These are phyloP conservation scores for Aplodontia rufa DNA, from an alignment of 2,113 vertebrate species.

Conservation along the genomic window DNA sequence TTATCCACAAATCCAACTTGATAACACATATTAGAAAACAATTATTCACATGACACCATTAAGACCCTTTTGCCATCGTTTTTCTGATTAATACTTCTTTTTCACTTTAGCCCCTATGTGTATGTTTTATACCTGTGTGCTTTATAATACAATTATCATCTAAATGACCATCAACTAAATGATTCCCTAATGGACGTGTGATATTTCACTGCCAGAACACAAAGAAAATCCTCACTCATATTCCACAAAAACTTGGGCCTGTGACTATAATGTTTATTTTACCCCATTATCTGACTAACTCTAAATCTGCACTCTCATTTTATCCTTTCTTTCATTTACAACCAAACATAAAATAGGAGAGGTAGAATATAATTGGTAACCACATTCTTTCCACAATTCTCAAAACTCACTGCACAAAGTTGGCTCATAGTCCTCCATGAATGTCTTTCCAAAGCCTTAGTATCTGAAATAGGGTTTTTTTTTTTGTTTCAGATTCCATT, in stretches of 20 bases:
- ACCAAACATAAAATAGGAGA: not conserved
- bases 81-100: not conserved
- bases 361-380: not conserved
- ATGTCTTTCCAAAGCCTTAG: not conserved
- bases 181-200: not conserved
- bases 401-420: slow-evolving; percentile 36
- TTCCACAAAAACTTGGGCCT: not conserved
- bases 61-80: not conserved
- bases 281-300: not conserved
- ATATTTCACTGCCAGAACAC: not conserved
- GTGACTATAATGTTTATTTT: not conserved
- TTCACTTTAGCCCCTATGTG: not conserved
- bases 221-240: not conserved
- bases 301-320: not conserved
- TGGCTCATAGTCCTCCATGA: not conserved
- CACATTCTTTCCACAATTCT: not conserved
- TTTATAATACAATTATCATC: not conserved
- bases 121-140: not conserved
- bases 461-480: slow-evolving; percentile 53
- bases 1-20: not conserved
- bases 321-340: slow-evolving; percentile 28
- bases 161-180: not conserved
- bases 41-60: not conserved
- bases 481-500: slow-evolving; percentile 59
- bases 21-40: not conserved